A percentile compares a stretch with the other conserved stretches of the same genome.
These are phyloP conservation scores for Galeruca laticollis DNA, from an alignment of 2,888 invertebrate genomes.

Conservation along the genomic window DNA sequence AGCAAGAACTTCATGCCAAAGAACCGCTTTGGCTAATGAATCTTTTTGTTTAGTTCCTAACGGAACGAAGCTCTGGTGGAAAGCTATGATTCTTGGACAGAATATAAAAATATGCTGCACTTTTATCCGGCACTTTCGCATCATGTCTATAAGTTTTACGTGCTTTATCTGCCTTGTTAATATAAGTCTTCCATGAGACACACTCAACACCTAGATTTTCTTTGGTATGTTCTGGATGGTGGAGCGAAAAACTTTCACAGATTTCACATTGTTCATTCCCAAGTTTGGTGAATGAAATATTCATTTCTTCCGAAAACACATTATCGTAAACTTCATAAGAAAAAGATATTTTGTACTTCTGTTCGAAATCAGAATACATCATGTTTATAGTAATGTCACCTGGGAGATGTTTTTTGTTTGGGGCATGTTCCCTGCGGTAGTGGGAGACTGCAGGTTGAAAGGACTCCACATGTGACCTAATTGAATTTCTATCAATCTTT, in stretches of 20 bases:
- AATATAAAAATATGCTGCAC: constrained; percentile 2
- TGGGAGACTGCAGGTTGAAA: too few species aligned
- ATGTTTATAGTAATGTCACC: neutral
- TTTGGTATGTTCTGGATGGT: too few species aligned
- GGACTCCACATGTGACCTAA: too few species aligned
- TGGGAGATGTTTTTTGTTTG: too few species aligned
- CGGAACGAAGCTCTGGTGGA: constrained; percentile 17
- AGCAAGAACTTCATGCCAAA: constrained; percentile 20
- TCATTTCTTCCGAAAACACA: too few species aligned
- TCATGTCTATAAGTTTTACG: too few species aligned
- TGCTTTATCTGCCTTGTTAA: too few species aligned
- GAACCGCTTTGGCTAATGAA: neutral
- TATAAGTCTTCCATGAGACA: neutral
- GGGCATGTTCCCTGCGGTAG: too few species aligned
- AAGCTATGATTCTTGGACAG: constrained; percentile 21
- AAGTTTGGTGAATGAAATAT: constrained; percentile 9
- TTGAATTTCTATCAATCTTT: too few species aligned
- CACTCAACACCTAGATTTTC: too few species aligned
- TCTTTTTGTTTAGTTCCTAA: neutral
- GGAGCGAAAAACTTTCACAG: too few species aligned
- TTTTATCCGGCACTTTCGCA: too few species aligned
- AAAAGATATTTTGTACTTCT: constrained; percentile 24
- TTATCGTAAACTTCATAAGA: constrained; percentile 20
- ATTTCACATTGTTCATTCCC: neutral
- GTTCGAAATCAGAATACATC: constrained; percentile 26